Conservation (phyloP, 2,797 vertebrate genomes). For the Pangasius sanitwongsei region DNA sequence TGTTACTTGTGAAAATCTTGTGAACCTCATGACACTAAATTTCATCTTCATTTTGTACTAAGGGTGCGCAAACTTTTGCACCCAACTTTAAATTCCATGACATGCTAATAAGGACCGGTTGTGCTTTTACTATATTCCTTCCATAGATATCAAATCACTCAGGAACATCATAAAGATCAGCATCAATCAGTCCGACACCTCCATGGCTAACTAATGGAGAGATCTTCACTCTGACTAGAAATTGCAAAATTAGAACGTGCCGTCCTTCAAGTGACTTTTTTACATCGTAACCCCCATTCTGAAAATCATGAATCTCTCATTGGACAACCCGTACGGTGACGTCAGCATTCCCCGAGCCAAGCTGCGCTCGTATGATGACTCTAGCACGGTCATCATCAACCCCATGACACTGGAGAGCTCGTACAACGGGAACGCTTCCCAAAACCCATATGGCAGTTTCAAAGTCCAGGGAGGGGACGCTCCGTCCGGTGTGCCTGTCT, state of each 20-base stretch:
- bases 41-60: background rate
- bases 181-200: background rate
- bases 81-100: background rate
- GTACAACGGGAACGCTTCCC: slow-evolving; percentile 35
- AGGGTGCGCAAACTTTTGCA: background rate
- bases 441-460: slow-evolving; percentile 66
- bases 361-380: slow-evolving; percentile 62
- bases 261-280: background rate
- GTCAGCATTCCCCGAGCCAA: slow-evolving; percentile 83
- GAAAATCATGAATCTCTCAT: slow-evolving; percentile 63
- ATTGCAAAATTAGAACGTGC: background rate
- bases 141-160: slow-evolving; percentile 16
- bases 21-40: background rate
- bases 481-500: slow-evolving; percentile 44
- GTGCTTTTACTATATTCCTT: background rate
- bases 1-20: background rate
- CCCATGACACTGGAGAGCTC: slow-evolving; percentile 60
- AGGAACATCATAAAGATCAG: background rate
- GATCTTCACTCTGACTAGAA: background rate
- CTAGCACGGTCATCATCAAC: slow-evolving; percentile 73
- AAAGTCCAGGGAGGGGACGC: slow-evolving; percentile 46
- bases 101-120: background rate
- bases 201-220: background rate
- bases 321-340: slow-evolving; percentile 82
- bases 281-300: background rate